These are phyloP conservation scores for Allolobophora icterica DNA, from an alignment of 2,888 invertebrate genomes.

Conservation along the genomic window DNA sequence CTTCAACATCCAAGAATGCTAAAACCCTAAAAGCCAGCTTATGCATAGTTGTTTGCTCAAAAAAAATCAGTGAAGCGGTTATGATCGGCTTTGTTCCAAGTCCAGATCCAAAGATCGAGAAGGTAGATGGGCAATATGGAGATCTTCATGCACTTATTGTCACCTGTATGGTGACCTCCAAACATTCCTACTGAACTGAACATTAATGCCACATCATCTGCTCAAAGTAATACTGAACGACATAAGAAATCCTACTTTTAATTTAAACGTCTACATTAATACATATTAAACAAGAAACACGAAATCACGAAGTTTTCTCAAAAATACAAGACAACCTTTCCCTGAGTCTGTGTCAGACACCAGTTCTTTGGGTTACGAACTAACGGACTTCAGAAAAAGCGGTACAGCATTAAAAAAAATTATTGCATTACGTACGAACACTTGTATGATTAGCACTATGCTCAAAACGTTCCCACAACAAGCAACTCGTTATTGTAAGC, in stretches of 20 bases:
- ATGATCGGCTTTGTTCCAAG: too few species aligned
- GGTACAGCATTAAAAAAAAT: not conserved
- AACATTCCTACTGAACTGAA: not conserved
- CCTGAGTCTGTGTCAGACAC: not conserved
- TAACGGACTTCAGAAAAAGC: constrained; percentile 5
- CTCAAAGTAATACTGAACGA: not conserved
- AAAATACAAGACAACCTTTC: constrained; percentile 6
- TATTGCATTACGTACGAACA: not conserved
- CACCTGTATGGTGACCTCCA: too few species aligned
- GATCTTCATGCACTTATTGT: too few species aligned
- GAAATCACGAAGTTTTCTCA: not conserved
- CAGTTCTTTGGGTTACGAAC: not conserved
- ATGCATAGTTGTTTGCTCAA: too few species aligned
- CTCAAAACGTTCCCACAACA: not conserved
- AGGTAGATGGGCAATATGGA: too few species aligned
- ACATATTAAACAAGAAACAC: not conserved
- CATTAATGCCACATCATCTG: not conserved
- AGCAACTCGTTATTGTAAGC: not conserved
- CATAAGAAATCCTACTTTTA: not conserved
- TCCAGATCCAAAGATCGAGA: too few species aligned
- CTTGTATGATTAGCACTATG: not conserved
- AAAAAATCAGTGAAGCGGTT: too few species aligned
- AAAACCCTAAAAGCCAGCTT: too few species aligned
- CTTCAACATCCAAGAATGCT: too few species aligned
- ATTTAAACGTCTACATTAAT: not conserved